Percentiles rank a stretch among this genome's conserved stretches.
Conservation (phyloP, 2,113 vertebrate genomes). For the Plecturocebus donacophilus region DNA sequence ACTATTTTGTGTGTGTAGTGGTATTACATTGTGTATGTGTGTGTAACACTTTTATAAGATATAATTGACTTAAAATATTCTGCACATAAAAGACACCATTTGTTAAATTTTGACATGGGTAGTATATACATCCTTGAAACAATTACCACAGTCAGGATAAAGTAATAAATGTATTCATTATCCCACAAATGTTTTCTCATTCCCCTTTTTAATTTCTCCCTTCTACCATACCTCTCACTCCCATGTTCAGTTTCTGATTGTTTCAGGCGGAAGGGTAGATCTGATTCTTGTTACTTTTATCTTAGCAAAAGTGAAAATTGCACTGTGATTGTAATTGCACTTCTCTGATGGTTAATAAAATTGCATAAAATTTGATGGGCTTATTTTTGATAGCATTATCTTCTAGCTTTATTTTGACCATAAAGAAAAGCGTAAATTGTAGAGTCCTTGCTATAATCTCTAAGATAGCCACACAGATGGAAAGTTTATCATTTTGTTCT, state of each 20-base stretch:
- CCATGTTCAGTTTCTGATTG: background rate
- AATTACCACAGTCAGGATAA: background rate
- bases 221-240: background rate
- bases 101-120: background rate
- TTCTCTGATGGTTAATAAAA: background rate
- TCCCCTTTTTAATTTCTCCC: background rate
- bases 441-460: background rate
- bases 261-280: background rate
- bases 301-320: background rate
- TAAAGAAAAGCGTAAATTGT: background rate
- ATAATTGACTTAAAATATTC: background rate
- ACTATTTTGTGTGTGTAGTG: background rate
- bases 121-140: background rate
- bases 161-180: background rate
- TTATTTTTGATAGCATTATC: background rate
- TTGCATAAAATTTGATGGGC: background rate
- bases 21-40: background rate
- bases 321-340: background rate
- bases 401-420: background rate
- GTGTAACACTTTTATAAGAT: background rate
- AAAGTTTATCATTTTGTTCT: constrained; percentile 6
- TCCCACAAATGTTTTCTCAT: background rate
- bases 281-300: background rate
- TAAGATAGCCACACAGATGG: background rate
- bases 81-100: background rate